Evolutionary conservation across 1,140 invertebrate species (phyloP).

Genomic region (Papilio helenus): DNA sequence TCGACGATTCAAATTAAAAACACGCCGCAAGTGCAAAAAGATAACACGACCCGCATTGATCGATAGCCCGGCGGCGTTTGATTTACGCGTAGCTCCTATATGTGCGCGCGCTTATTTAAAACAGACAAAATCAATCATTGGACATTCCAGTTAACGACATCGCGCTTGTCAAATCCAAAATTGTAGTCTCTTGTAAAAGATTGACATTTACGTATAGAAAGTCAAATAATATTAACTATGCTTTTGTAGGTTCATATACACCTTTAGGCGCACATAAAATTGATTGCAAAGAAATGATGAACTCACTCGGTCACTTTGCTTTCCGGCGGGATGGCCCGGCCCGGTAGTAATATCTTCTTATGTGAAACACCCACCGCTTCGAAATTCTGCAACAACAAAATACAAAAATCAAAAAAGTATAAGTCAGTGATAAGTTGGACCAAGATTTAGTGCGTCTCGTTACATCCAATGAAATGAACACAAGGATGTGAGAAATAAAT

Average conservation of each 20-base stretch:
- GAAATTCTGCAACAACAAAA: constrained; percentile 66
- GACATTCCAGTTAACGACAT: constrained; percentile 39
- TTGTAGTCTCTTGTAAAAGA: background rate
- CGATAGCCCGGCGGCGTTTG: constrained; percentile 63
- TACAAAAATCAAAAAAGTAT: constrained; percentile 42
- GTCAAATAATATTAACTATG: background rate
- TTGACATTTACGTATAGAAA: background rate
- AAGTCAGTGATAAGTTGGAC: background rate
- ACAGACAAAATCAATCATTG: constrained; percentile 43
- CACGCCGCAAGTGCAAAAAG: constrained; percentile 71
- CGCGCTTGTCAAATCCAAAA: constrained; percentile 45
- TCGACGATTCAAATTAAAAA: constrained; percentile 80
- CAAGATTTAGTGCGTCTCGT: background rate
- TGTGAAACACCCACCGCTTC: constrained; percentile 59
- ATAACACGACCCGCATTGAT: constrained; percentile 65
- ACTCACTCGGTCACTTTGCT: constrained; percentile 67
- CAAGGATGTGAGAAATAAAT: constrained; percentile 1
- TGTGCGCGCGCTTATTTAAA: constrained; percentile 41
- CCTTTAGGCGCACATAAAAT: background rate
- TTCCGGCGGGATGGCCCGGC: constrained; percentile 68
- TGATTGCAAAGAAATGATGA: constrained; percentile 1
- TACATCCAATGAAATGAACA: background rate
- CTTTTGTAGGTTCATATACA: constrained; percentile 13
- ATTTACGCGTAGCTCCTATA: constrained; percentile 60
- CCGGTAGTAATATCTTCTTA: constrained; percentile 73